phyloP scores from a whole-genome alignment of 2,113 vertebrate genomes.

The Callorhinus ursinus region DNA sequence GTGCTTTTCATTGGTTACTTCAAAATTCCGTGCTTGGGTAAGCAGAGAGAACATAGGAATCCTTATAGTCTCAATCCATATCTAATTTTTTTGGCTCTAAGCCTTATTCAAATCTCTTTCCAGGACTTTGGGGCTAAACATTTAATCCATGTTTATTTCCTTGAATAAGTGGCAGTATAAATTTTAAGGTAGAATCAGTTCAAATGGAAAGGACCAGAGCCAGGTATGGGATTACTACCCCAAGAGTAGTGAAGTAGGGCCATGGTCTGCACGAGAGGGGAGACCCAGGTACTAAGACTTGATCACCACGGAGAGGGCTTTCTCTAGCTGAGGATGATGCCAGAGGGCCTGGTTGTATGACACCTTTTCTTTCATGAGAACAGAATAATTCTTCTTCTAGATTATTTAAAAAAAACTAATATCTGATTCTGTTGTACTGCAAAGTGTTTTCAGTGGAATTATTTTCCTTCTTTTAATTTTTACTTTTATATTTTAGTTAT shows the following conservation, averaged over 20 bases:
- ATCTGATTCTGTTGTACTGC: background rate
- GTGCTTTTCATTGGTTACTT: conserved; percentile 41
- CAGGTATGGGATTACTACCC: background rate
- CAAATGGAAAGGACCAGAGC: conserved; percentile 8
- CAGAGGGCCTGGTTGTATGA: background rate
- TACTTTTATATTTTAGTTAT: conserved; percentile 4
- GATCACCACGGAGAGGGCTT: background rate
- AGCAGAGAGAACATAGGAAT: conserved; percentile 40
- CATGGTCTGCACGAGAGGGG: background rate
- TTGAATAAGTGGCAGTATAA: conserved; percentile 40
- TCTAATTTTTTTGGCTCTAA: conserved; percentile 41
- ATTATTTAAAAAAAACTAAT: background rate
- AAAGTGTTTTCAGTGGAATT: background rate
- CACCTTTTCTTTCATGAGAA: background rate
- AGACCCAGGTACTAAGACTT: background rate
- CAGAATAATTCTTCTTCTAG: background rate
- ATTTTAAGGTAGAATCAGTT: conserved; percentile 21
- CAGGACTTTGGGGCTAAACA: conserved; percentile 5
- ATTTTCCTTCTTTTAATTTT: conserved; percentile 41
- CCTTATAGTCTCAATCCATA: conserved; percentile 26
- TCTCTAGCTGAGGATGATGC: background rate
- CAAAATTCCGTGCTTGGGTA: background rate
- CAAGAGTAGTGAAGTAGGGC: background rate
- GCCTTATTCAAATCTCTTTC: conserved; percentile 12
- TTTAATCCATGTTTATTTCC: conserved; percentile 52